Percentiles rank a stretch among this genome's conserved stretches.
Evolutionary conservation across 1,140 invertebrate genomes (phyloP).

Genomic region (Hyphantria cunea): DNA sequence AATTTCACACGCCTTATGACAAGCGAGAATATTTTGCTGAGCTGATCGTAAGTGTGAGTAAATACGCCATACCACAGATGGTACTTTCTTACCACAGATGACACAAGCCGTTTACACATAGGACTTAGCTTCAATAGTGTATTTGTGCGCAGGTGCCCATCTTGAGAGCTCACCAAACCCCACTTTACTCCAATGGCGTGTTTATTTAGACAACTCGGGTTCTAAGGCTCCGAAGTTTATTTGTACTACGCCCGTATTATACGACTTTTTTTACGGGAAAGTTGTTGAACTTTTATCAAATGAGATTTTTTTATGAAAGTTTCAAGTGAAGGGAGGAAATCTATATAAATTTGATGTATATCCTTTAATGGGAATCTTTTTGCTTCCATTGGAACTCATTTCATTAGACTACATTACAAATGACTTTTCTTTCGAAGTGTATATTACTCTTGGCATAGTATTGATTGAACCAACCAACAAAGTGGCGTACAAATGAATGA

Average conservation of each 20-base stretch:
- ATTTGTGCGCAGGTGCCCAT: slow-evolving; percentile 21
- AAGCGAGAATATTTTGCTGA: no score
- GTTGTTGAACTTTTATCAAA: slow-evolving; percentile 5
- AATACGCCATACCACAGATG: no score
- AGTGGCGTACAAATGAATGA: no score
- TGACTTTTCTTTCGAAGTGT: no score
- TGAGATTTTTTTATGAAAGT: slow-evolving; percentile 2
- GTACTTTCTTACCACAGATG: background rate
- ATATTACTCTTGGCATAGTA: no score
- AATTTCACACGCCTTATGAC: no score
- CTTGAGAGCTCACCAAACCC: background rate
- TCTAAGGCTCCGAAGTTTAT: slow-evolving; percentile 9
- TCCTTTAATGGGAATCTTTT: no score
- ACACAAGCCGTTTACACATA: slow-evolving; percentile 2
- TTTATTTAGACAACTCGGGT: slow-evolving; percentile 17
- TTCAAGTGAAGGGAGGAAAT: background rate
- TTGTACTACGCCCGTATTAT: slow-evolving; percentile 21
- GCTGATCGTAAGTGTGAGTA: no score
- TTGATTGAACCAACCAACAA: no score
- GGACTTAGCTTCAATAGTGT: background rate
- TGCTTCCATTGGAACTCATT: no score
- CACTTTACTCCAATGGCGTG: background rate
- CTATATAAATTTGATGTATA: background rate
- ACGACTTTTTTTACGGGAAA: slow-evolving; percentile 7
- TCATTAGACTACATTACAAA: no score